phyloP scores from a whole-genome alignment of 2,888 invertebrate genomes.

The Criorhina ranunculi region DNA sequence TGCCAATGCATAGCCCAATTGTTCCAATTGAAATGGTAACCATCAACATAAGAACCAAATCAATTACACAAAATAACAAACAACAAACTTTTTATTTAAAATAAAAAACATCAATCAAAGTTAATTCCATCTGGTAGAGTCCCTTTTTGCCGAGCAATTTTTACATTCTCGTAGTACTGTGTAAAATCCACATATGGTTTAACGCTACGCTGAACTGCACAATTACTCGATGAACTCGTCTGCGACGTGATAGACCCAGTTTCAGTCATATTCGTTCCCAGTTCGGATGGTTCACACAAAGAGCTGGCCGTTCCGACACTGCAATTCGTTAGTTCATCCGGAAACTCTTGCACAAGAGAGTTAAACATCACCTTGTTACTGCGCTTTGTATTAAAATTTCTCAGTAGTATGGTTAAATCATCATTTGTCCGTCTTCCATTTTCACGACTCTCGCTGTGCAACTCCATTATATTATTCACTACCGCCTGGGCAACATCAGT shows the following conservation, averaged over 20 bases:
- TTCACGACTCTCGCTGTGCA: slow-evolving; percentile 91
- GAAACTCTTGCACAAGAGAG: slow-evolving; percentile 86
- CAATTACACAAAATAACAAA: slow-evolving; percentile 3
- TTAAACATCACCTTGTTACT: slow-evolving; percentile 86
- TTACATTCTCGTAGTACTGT: slow-evolving; percentile 90
- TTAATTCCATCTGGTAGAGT: slow-evolving; percentile 88
- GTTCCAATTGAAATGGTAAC: too few species aligned
- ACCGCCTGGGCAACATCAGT: slow-evolving; percentile 94
- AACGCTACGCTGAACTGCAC: slow-evolving; percentile 89
- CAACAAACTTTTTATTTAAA: slow-evolving; percentile 56
- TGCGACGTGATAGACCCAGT: slow-evolving; percentile 54
- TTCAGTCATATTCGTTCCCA: slow-evolving; percentile 66
- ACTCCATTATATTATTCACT: slow-evolving; percentile 92
- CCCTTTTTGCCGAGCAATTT: slow-evolving; percentile 88
- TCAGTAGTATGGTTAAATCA: slow-evolving; percentile 93
- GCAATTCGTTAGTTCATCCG: slow-evolving; percentile 79
- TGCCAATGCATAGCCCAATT: too few species aligned
- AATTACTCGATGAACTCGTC: slow-evolving; percentile 77
- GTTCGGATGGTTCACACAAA: slow-evolving; percentile 33
- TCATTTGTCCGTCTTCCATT: slow-evolving; percentile 85
- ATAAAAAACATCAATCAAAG: slow-evolving; percentile 80
- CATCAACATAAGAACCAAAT: too few species aligned
- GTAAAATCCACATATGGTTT: slow-evolving; percentile 94
- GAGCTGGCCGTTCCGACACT: slow-evolving; percentile 36
- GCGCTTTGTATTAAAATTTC: slow-evolving; percentile 90